Evolutionary conservation across 2,888 invertebrate genomes (phyloP).

Genomic region (Pogonocherus hispidulus): DNA sequence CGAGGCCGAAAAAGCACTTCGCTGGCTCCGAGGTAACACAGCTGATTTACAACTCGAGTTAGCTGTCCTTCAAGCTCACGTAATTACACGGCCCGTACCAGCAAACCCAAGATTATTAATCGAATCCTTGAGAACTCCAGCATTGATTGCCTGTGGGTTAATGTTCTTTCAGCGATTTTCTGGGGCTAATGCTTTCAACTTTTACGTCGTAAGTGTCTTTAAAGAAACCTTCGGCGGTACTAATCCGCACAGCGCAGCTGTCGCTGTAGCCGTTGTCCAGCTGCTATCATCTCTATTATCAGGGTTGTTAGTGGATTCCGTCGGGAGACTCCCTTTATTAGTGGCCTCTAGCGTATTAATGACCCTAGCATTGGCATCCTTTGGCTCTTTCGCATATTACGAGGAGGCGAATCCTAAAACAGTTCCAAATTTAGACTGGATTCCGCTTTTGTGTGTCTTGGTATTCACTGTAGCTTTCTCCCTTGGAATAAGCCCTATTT

Average conservation of each 20-base stretch:
- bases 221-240: slow-evolving; percentile 85
- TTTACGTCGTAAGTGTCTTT: slow-evolving; percentile 90
- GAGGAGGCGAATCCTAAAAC: slow-evolving; percentile 74
- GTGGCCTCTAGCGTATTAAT: slow-evolving; percentile 88
- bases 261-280: slow-evolving; percentile 88
- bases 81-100: slow-evolving; percentile 68
- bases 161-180: slow-evolving; percentile 92
- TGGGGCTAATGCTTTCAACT: slow-evolving; percentile 87
- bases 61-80: slow-evolving; percentile 79
- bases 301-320: slow-evolving; percentile 86
- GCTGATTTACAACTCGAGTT: slow-evolving; percentile 84
- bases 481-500: slow-evolving; percentile 90
- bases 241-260: slow-evolving; percentile 87
- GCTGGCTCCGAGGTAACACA: slow-evolving; percentile 84
- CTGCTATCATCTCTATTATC: slow-evolving; percentile 87
- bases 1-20: slow-evolving; percentile 81
- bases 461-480: slow-evolving; percentile 89
- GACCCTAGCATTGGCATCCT: slow-evolving; percentile 88
- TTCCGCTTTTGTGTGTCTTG: slow-evolving; percentile 85
- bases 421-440: slow-evolving; percentile 80
- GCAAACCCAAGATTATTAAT: slow-evolving; percentile 56
- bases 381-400: slow-evolving; percentile 88
- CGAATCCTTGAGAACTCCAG: slow-evolving; percentile 76
- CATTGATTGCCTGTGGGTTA: slow-evolving; percentile 85
- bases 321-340: slow-evolving; percentile 86